Base-by-base conservation (phyloP, 2,113 vertebrate genomes). In the Cyprinodon tularosa region DNA sequence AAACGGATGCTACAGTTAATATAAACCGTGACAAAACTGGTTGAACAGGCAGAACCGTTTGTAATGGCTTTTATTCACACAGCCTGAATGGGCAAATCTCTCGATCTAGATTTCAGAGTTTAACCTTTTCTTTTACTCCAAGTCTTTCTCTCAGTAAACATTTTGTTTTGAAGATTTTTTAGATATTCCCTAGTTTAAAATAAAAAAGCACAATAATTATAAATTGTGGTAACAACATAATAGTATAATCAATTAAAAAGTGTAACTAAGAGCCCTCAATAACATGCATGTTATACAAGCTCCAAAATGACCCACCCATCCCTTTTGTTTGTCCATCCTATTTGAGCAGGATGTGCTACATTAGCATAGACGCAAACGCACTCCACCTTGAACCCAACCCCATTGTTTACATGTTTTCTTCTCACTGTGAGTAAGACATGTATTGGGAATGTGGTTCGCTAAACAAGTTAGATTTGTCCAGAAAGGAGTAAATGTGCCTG, bases 291-390 rank as follows among this genome's bases (percentile, higher is more conserved):
- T n/a, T 80, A 68, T 29, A 45, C 40, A 68, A 22, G 20, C 38
- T 64, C 10, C 48, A 64, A 20, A 76, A 50, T 66, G 39, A n/a
- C 44, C 44, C 53, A 66, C 48, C 42, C 38, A 37, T 15, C 11
- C 36, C 1, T 22, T 42, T 0, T 87, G 68, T 87, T 90, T 87
- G 81, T 69, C 40, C 71, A 86, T 89, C 84, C 76, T 86, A 38
- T 77, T 90, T 44, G 45, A 84, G 7, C 66, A 86, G 84, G 87
- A 85, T 84, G 53, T 64, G n/a, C 7, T n/a, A 3, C 8, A 9
- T n/a, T 20, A 17, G 40, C 15, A 7, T 20, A 20, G 36, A 45
- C 12, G 12, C 57, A 37, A 1, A 22, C n/a, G 20, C 17, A 15
- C 17, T 53, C 2, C 50, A 20, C 15, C 50, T n/a, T 8, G 17